Evolutionary conservation across 2,888 invertebrate genomes (phyloP), one percentile per base, ranked within the genome.

Genomic region (Petrophora chlorosata): DNA sequence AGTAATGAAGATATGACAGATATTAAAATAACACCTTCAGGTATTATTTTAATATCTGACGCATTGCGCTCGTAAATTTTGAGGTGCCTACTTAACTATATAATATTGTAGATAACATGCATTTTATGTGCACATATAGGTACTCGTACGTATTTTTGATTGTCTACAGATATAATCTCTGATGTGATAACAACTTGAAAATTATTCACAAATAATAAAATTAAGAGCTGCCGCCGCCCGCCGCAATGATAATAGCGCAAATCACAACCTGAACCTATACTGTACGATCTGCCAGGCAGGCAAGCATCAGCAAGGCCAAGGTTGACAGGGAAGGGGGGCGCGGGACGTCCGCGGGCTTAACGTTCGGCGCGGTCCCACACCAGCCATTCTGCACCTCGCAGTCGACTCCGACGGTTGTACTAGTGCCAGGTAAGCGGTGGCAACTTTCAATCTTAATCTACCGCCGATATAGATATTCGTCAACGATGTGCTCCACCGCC

Each of bases 371-470:
- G 79, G 80, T 82, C 83, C 85, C 83, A 76, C 81, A 73, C 76
- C 73, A 78, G 81, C 80, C 90, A 91, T 90, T 91, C 90, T 89
- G 83, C 90, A 88, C 89, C 88, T 87, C 85, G 90, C 89, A 90
- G 90, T 89, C 86, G 89, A 85, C 86, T 87, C 80, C 85, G 79
- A 89, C 89, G 89, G 90, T 90, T 88, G 90, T 90, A 73, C 86
- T 80, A 88, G 87, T 79, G 82, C 78, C 86, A 90, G 90, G 90
- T 90, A 90, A 90, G 90, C 86, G 79, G 85, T 82, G 84, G 80
- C 79, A 73, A 72, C 70, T 80, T 74, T 61, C 53, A 64, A 73
- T 72, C 67, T 60, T 69, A 68, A 67, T 79, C 64, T 75, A 71
- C 70, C 75, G 69, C 67, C 72, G 63, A 54, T 46, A 53, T 64